Percentiles rank a stretch among this genome's conserved stretches.
Conservation (phyloP, 1,140 invertebrate genomes). For the Sycophila sp. region DNA sequence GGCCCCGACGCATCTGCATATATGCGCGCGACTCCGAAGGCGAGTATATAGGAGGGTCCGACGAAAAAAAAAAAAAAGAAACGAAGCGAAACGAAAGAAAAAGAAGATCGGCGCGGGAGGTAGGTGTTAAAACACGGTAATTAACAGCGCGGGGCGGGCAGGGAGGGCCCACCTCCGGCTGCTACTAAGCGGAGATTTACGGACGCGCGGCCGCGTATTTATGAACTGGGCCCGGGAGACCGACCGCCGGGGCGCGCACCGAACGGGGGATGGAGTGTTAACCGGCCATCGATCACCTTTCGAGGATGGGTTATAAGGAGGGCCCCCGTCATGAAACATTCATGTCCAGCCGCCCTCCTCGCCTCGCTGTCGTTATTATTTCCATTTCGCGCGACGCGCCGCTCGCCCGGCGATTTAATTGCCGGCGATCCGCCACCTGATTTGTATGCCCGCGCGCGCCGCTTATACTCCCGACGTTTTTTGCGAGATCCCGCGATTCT, state of each 20-base stretch:
- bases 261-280: constrained; percentile 53
- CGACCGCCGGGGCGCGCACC: constrained; percentile 22
- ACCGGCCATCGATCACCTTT: constrained; percentile 63
- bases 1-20: constrained; percentile 9
- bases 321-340: constrained; percentile 62
- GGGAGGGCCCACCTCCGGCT: constrained; percentile 54
- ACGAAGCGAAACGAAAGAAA: not conserved
- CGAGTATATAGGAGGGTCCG: not conserved
- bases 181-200: constrained; percentile 62
- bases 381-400: constrained; percentile 3
- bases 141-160: constrained; percentile 61
- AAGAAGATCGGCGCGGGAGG: constrained; percentile 23
- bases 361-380: constrained; percentile 35
- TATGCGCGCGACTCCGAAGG: not conserved
- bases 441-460: constrained; percentile 33
- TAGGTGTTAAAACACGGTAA: constrained; percentile 67
- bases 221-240: constrained; percentile 59
- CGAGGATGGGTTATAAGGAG: constrained; percentile 61
- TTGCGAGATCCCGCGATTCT: constrained; percentile 32
- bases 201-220: constrained; percentile 62
- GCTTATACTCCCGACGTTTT: constrained; percentile 6
- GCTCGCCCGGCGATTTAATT: constrained; percentile 24
- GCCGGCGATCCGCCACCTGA: constrained; percentile 15
- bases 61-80: not conserved
- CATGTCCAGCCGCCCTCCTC: constrained; percentile 57